Evolutionary conservation across 2,113 vertebrate genomes (phyloP), one percentile per base, ranked within the genome.

Genomic region (Centropristis striata): DNA sequence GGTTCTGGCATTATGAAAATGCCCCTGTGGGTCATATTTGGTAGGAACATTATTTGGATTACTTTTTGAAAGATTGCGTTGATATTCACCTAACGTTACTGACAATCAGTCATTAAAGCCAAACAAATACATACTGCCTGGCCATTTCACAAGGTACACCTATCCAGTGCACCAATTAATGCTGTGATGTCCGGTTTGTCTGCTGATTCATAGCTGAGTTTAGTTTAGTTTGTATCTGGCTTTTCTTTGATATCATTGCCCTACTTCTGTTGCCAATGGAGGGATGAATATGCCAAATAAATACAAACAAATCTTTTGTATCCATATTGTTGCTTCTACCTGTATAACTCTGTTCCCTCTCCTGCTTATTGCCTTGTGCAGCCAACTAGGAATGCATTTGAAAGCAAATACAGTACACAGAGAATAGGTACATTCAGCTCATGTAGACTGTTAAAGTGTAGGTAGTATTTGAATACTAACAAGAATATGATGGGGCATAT

Each of bases 221-320:
- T 5, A 68, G 47, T 39, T 59, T 49, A 65, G 61, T 68, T 27
- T 63, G 21, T 49, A 41, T 69, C 7, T 42, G 66, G 25, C 18
- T 60, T 71, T 16, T 57, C 5, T 78, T 64, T 57, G 58, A 74
- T 71, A 47, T 0, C 12, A 13, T 49, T 58, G 50, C 10, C 14
- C 7, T 23, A 57, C 71, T 57, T 49, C 13, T 42, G 9, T 46
- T 58, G 36, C 23, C 51, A 65, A 12, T 23, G 20, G 9, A 59
- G 13, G 28, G 14, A 69, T 23, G 25, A 54, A 44, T 18, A 64
- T 54, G 25, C 20, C 37, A 65, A 37, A 75, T 21, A 36, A 57
- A 20, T 20, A 67, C 21, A 77, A 51, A 63, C 1, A 46, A 37
- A 74, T 46, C 13, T 67, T 60, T 41, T 49, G 5, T 32, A 46